Conservation (phyloP, 2,797 vertebrate genomes). For the Mastacembelus armatus region DNA sequence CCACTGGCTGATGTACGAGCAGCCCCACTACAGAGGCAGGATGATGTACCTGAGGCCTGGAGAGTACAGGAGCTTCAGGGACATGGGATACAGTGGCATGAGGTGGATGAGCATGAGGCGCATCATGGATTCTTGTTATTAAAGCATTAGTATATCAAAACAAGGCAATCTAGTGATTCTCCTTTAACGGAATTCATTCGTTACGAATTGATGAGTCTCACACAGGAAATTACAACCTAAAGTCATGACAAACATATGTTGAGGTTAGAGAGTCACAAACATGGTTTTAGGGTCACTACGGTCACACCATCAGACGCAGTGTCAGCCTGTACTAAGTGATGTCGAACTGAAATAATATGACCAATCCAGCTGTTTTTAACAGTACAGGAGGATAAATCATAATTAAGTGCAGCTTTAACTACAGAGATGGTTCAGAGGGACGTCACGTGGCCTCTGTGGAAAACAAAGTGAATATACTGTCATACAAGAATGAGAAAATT, state of each 20-base stretch:
- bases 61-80: slow-evolving; percentile 81
- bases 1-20: slow-evolving; percentile 83
- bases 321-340: too few relatives aligned
- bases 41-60: slow-evolving; percentile 81
- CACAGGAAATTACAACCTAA: not conserved
- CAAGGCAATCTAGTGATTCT: slow-evolving; percentile 44
- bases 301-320: slow-evolving; percentile 18
- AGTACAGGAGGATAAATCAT: not conserved
- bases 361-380: not conserved
- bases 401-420: not conserved
- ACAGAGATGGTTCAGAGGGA: too few relatives aligned
- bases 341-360: not conserved
- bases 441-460: too few relatives aligned
- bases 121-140: slow-evolving; percentile 79
- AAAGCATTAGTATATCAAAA: slow-evolving; percentile 38
- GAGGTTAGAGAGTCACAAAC: not conserved
- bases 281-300: not conserved
- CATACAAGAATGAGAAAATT: too few relatives aligned
- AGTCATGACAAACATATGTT: not conserved
- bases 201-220: slow-evolving; percentile 8
- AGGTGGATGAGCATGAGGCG: slow-evolving; percentile 79
- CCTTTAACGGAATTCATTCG: slow-evolving; percentile 35
- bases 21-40: slow-evolving; percentile 76
- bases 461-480: too few relatives aligned
- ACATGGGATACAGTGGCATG: slow-evolving; percentile 62